Percentiles rank a stretch among this genome's conserved stretches.
Evolutionary conservation across 2,888 invertebrate genomes (phyloP).

Genomic region (Papilio protenor): DNA sequence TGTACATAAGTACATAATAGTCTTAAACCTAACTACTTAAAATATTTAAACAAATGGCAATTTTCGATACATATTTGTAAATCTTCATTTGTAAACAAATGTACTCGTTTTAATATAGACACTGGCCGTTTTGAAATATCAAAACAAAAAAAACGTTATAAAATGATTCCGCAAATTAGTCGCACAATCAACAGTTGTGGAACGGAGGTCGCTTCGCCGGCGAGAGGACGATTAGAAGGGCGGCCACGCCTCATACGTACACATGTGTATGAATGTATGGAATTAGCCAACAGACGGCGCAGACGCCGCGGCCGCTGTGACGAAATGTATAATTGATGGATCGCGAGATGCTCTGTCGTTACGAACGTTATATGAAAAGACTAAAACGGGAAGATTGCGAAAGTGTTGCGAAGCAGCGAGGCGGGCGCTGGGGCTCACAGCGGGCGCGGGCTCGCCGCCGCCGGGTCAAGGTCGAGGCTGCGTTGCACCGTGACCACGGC

Average conservation of each 20-base stretch:
- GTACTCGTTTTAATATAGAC: neutral
- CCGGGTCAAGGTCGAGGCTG: constrained; percentile 78
- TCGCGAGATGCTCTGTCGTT: constrained; percentile 40
- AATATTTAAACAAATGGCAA: constrained; percentile 19
- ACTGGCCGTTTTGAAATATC: neutral
- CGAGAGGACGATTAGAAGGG: constrained; percentile 45
- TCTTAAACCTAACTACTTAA: constrained; percentile 21
- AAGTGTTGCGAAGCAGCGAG: constrained; percentile 49
- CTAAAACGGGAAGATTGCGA: constrained; percentile 48
- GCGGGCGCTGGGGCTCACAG: constrained; percentile 51
- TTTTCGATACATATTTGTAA: constrained; percentile 9
- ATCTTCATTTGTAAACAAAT: neutral
- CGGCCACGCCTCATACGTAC: constrained; percentile 15
- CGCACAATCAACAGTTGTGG: constrained; percentile 1
- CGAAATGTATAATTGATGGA: constrained; percentile 34
- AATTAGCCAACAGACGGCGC: constrained; percentile 46
- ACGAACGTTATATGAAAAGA: constrained; percentile 46
- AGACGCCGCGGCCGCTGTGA: constrained; percentile 22
- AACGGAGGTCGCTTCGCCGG: constrained; percentile 30
- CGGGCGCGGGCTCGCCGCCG: constrained; percentile 53
- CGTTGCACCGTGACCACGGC: constrained; percentile 52
- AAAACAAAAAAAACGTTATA: neutral
- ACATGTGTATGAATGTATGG: constrained; percentile 35
- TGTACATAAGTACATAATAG: neutral
- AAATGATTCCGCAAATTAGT: constrained; percentile 5